Conservation (phyloP, 2,797 vertebrate species). For the Pitangus sulphuratus region DNA sequence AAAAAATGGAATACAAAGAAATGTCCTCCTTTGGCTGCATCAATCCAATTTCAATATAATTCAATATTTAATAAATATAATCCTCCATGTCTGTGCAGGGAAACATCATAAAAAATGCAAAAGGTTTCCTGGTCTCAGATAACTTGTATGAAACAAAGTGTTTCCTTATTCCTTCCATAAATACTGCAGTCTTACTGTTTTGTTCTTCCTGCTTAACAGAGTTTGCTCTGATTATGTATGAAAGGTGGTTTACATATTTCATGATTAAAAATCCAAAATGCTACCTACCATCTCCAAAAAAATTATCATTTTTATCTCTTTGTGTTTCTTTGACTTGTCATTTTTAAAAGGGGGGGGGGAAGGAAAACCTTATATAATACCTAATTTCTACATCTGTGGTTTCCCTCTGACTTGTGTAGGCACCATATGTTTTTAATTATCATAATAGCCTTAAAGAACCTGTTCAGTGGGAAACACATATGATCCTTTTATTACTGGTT, state of each 20-base stretch:
- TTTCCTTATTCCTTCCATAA: conserved; percentile 65
- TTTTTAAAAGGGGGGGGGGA: conserved; percentile 71
- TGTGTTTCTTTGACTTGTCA: conserved; percentile 59
- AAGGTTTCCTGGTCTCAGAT: conserved; percentile 63
- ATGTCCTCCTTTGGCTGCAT: conserved; percentile 70
- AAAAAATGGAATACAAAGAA: conserved; percentile 69
- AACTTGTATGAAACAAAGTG: conserved; percentile 61
- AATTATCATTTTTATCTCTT: conserved; percentile 62
- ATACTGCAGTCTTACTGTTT: conserved; percentile 49
- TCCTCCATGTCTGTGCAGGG: conserved; percentile 68
- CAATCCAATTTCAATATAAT: conserved; percentile 77
- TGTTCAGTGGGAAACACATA: conserved; percentile 83
- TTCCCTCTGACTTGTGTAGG: conserved; percentile 81
- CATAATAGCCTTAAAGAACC: conserved; percentile 91
- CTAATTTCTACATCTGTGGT: conserved; percentile 90
- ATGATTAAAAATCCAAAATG: conserved; percentile 65
- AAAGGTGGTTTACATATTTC: conserved; percentile 68
- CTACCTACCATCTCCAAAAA: conserved; percentile 48
- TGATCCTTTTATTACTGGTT: conserved; percentile 83
- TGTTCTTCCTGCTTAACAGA: not conserved
- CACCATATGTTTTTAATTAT: conserved; percentile 96
- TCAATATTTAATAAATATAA: conserved; percentile 80
- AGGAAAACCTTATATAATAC: conserved; percentile 84
- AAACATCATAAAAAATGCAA: conserved; percentile 76
- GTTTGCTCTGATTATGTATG: conserved; percentile 62